Evolutionary conservation across 2,888 invertebrate genomes (phyloP).

Genomic region (Coenonympha arcania): DNA sequence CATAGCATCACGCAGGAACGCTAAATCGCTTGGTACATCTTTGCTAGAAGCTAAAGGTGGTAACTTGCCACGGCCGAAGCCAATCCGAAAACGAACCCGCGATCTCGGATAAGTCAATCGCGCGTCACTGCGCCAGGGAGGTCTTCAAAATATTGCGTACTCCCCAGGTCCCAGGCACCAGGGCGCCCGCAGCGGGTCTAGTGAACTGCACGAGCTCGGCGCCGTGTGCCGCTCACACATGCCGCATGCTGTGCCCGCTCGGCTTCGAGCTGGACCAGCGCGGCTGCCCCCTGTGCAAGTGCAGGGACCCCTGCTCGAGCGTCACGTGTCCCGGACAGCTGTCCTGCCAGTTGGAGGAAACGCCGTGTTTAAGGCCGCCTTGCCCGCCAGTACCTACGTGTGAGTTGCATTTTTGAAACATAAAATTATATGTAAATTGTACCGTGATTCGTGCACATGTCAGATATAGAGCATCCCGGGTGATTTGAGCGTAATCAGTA

Average conservation of each 20-base stretch:
- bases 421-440: too few species aligned
- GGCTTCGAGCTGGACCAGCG: slow-evolving; percentile 81
- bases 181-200: slow-evolving; percentile 76
- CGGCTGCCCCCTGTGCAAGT: slow-evolving; percentile 86
- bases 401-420: slow-evolving; percentile 44
- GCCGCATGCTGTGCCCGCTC: slow-evolving; percentile 89
- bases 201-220: slow-evolving; percentile 81
- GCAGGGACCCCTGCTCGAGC: slow-evolving; percentile 85
- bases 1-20: too few species aligned
- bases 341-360: slow-evolving; percentile 84
- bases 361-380: slow-evolving; percentile 83
- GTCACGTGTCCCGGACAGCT: slow-evolving; percentile 83
- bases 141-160: too few species aligned
- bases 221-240: slow-evolving; percentile 84
- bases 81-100: too few species aligned
- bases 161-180: slow-evolving; percentile 79
- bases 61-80: too few species aligned
- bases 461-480: too few species aligned
- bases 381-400: slow-evolving; percentile 90
- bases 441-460: too few species aligned
- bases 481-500: too few species aligned
- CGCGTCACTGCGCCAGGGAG: too few species aligned
- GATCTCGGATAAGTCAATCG: too few species aligned
- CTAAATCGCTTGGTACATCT: too few species aligned
- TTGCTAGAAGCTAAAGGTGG: too few species aligned